phyloP scores from a whole-genome alignment of 2,797 vertebrate genomes.

The Xiphorhynchus erythropygius region DNA sequence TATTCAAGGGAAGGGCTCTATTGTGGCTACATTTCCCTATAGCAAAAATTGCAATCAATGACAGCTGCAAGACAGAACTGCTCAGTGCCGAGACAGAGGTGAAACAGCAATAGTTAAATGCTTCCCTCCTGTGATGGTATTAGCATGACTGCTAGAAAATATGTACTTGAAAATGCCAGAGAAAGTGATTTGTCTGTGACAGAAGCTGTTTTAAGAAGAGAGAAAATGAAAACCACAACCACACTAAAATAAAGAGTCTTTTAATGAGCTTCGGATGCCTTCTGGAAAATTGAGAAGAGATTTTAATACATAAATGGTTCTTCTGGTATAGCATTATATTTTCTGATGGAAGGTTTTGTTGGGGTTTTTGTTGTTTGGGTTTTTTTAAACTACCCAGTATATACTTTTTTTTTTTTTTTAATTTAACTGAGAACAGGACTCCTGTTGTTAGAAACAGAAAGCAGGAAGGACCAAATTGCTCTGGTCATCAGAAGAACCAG shows the following conservation, averaged over 20 bases:
- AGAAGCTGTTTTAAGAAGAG: conserved; percentile 49
- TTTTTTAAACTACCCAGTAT: not conserved
- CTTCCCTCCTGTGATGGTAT: conserved; percentile 35
- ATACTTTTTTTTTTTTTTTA: not conserved
- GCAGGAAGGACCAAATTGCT: conserved; percentile 23
- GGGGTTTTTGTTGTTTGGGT: not conserved
- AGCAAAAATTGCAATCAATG: not conserved
- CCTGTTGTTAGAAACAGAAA: conserved; percentile 65
- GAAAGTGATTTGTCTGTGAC: conserved; percentile 64
- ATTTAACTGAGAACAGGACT: conserved; percentile 25
- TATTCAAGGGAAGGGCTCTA: not conserved
- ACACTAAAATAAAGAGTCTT: conserved; percentile 55
- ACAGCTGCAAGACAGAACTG: not conserved
- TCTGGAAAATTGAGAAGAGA: conserved; percentile 37
- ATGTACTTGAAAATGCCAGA: conserved; percentile 38
- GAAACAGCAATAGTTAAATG: conserved; percentile 35
- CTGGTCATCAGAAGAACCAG: conserved; percentile 39
- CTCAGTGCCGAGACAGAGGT: not conserved
- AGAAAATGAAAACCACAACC: conserved; percentile 63
- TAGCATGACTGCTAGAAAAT: conserved; percentile 53
- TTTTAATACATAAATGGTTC: conserved; percentile 34
- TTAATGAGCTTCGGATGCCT: conserved; percentile 59
- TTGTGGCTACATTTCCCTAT: not conserved
- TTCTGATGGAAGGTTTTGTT: conserved; percentile 18
- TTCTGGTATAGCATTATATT: conserved; percentile 45